Base-by-base conservation (phyloP, 2,888 invertebrate species). In the Harpalus rufipes region DNA sequence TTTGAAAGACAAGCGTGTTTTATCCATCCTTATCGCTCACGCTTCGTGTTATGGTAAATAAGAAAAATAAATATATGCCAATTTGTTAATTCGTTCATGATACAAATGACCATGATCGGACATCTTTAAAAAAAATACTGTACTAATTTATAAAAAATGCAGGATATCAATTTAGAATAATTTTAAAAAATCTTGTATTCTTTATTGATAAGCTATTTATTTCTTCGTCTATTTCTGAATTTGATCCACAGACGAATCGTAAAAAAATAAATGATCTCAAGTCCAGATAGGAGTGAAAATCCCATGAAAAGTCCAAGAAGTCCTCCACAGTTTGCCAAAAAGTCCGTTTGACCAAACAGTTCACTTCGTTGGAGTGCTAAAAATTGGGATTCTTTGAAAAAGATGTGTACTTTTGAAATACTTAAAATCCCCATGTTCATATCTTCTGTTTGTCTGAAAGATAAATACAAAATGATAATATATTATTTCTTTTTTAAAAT, bases 351-450 rank as follows among this genome's bases (percentile, higher is more conserved):
- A 0, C 93, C 93, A 86, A 92, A 93, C 74, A 93, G 88, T 87
- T 93, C 93, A 61, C 93, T 92, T 8, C 93, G 91, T 84, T 92
- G 92, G 81, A 92, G 92, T 0, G 93, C 92, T 44, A 93, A 91
- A 86, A 92, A 93, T 59, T 92, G 92, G 4, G 94, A 93, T 88
- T 95, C 95, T 89, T 95, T 95, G 91, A 95, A 95, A 91, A 94
- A 95, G 74, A 95, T 92, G 87, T 93, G 93, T 6, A 95, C 92
- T 2, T 95, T 92, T 0, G 94, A 91, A 89, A 92, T 2, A 32
- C n/a, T 14, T n/a, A 68, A 12, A 7, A 7, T 14, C 32, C 68
- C 68, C 21, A 3, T 10, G 3, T 63, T 8, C 3, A 63, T 1
- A 7, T 25, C 21, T 25, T 25, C 63, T 25, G 0, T 63, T 25